Conservation (phyloP, 2,888 invertebrate species). For the Hanleya hanleyi region DNA sequence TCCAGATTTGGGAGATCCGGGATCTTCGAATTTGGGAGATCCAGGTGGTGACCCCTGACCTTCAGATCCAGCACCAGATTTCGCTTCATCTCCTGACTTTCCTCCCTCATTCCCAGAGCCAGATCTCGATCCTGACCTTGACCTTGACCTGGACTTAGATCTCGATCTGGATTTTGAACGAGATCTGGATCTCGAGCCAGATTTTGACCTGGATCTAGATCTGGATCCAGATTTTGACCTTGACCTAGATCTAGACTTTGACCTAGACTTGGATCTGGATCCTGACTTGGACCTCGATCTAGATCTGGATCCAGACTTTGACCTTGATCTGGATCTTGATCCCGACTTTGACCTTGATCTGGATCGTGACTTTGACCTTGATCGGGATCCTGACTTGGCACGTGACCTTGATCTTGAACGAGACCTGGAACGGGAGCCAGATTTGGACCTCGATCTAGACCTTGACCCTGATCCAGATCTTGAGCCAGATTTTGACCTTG, state of each 20-base stretch:
- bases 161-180: conserved; percentile 33
- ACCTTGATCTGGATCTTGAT: conserved; percentile 70
- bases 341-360: conserved; percentile 53
- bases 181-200: conserved; percentile 25
- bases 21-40: too few relatives aligned
- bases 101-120: conserved; percentile 32
- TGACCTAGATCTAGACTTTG: conserved; percentile 47
- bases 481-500: conserved; percentile 68
- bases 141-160: conserved; percentile 35
- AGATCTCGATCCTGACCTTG: conserved; percentile 36
- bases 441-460: conserved; percentile 64
- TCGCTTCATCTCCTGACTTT: conserved; percentile 21
- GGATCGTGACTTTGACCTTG: conserved; percentile 73
- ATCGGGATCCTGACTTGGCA: conserved; percentile 69
- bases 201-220: conserved; percentile 19
- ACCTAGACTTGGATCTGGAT: conserved; percentile 54
- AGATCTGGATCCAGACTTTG: conserved; percentile 44
- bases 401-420: conserved; percentile 67
- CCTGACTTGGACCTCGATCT: conserved; percentile 57
- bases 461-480: conserved; percentile 45
- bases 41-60: conserved; percentile 39
- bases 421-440: conserved; percentile 52
- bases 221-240: conserved; percentile 17
- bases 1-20: conserved; percentile 20
- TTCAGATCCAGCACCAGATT: conserved; percentile 35